Evolutionary conservation across 2,797 vertebrate species (phyloP).

Genomic region (Pseudochirops cupreus): DNA sequence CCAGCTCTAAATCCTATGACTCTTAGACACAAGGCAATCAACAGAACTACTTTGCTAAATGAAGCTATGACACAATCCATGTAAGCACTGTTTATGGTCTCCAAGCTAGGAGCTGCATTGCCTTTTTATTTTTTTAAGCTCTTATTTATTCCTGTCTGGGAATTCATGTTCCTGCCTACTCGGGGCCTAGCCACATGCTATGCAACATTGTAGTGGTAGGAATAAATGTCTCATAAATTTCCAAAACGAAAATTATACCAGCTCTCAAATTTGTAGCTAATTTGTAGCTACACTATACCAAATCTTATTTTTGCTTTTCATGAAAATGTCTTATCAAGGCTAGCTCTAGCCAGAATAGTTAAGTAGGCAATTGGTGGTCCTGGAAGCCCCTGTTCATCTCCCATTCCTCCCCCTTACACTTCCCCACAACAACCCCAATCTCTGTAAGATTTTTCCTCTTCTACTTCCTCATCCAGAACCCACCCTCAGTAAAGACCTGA

Average conservation of each 20-base stretch:
- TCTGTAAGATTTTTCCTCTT: neutral
- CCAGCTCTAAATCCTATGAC: neutral
- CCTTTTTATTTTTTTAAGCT: neutral
- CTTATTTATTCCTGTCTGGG: neutral
- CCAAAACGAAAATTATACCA: neutral
- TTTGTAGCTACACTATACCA: neutral
- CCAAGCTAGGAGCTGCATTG: neutral
- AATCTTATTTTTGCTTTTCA: neutral
- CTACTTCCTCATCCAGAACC: neutral
- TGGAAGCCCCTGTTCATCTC: neutral
- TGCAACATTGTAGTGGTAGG: neutral
- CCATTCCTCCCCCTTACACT: neutral
- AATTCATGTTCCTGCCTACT: neutral
- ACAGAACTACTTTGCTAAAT: neutral
- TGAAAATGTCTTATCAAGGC: neutral
- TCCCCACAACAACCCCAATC: neutral
- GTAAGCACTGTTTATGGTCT: neutral
- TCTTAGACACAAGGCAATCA: neutral
- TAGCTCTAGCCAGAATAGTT: neutral
- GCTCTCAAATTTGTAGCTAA: neutral
- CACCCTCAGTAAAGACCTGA: neutral
- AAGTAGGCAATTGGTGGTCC: neutral
- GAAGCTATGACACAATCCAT: neutral
- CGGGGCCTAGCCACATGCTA: neutral
- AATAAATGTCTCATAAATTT: neutral